Conservation (phyloP, 2,888 invertebrate genomes). For the Papilio elwesi region DNA sequence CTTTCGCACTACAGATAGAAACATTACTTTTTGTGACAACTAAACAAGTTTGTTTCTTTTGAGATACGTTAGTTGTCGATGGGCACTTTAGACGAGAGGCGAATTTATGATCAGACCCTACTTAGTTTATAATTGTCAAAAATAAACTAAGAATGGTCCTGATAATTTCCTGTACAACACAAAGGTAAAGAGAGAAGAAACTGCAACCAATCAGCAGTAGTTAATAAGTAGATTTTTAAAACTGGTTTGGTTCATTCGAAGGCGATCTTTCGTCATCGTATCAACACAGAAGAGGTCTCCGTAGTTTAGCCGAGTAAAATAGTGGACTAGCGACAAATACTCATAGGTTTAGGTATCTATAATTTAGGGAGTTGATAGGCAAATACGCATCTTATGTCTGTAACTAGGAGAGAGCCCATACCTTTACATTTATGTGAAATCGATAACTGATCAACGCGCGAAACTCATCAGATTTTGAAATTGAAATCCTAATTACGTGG, state of each 20-base stretch:
- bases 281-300: too few relatives aligned
- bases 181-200: not conserved
- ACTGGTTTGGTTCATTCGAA: not conserved
- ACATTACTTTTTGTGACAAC: not conserved
- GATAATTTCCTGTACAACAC: not conserved
- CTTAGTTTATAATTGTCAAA: too few relatives aligned
- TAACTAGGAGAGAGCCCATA: too few relatives aligned
- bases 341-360: too few relatives aligned
- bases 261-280: not conserved
- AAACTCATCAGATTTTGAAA: not conserved
- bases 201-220: not conserved
- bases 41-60: not conserved
- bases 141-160: not conserved
- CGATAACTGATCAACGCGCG: too few relatives aligned
- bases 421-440: too few relatives aligned
- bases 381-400: too few relatives aligned
- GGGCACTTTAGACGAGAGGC: not conserved
- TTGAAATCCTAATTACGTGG: not conserved
- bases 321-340: too few relatives aligned
- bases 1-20: not conserved
- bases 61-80: not conserved
- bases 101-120: not conserved
- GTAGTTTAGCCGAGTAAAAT: too few relatives aligned
- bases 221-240: not conserved
- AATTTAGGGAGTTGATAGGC: too few relatives aligned